Conservation (phyloP, 2,113 vertebrate genomes). For the Oenanthe oenanthe region DNA sequence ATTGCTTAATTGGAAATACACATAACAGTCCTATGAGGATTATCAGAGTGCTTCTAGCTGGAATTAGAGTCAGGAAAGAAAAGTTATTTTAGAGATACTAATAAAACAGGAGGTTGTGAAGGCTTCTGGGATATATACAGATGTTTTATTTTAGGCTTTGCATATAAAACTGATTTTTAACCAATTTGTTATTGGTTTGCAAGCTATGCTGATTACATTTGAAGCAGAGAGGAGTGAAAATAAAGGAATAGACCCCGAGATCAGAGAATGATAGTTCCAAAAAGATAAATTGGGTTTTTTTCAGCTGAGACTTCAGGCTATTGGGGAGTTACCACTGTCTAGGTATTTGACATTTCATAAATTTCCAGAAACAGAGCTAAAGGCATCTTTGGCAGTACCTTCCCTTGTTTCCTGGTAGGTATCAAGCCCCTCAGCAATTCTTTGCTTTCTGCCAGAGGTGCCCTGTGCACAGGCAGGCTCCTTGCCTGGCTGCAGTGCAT, state of each 20-base stretch:
- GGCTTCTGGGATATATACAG: constrained; percentile 51
- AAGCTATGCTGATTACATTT: constrained; percentile 2
- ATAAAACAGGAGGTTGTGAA: constrained; percentile 45
- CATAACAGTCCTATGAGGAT: constrained; percentile 55
- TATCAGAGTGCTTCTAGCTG: constrained; percentile 60
- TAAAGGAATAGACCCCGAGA: neutral
- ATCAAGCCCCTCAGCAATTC: neutral
- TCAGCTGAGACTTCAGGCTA: neutral
- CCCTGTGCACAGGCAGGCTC: neutral
- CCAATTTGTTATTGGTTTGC: neutral
- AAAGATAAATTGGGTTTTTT: neutral
- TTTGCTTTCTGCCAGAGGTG: neutral
- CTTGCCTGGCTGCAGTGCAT: neutral
- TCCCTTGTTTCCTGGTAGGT: neutral
- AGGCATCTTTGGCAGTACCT: neutral
- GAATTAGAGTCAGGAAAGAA: constrained; percentile 63
- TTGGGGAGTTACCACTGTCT: neutral
- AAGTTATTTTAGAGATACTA: constrained; percentile 62
- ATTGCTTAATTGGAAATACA: constrained; percentile 71
- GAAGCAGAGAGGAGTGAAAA: neutral
- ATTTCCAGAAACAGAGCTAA: neutral
- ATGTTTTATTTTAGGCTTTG: constrained; percentile 41
- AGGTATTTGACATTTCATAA: neutral
- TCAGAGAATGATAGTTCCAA: neutral
- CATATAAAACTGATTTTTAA: constrained; percentile 35